A percentile compares a stretch with the other conserved stretches of the same genome.
These are phyloP conservation scores for Petroica traversi DNA, from an alignment of 2,113 vertebrate genomes.

Conservation along the genomic window DNA sequence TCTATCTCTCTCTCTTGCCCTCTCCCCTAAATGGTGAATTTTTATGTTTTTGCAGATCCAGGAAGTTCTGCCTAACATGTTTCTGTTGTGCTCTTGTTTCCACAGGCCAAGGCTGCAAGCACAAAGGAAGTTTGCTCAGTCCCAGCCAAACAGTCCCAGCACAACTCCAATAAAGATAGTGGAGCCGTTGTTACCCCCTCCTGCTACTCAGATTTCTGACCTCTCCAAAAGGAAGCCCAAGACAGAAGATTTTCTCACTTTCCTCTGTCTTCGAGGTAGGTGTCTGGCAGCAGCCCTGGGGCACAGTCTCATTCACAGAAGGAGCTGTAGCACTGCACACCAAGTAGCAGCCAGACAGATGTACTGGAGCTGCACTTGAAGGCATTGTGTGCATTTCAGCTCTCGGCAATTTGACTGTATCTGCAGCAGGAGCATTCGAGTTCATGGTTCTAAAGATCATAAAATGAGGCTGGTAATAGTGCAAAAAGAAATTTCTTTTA, in stretches of 20 bases:
- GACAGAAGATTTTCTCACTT: constrained; percentile 99
- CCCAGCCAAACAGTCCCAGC: constrained; percentile 98
- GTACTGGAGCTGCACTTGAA: not conserved
- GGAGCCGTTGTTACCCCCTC: constrained; percentile 86
- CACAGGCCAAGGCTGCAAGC: constrained; percentile 95
- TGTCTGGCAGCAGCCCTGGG: not conserved
- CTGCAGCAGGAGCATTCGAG: not conserved
- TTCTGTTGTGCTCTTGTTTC: constrained; percentile 37
- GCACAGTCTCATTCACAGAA: not conserved
- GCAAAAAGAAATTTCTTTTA: not conserved
- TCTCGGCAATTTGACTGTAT: not conserved
- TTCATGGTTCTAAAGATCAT: not conserved
- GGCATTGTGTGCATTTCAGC: not conserved
- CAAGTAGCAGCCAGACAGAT: not conserved
- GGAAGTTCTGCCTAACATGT: not conserved
- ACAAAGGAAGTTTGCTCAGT: constrained; percentile 99
- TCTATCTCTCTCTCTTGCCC: no score
- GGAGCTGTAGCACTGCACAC: accelerated
- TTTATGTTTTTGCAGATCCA: not conserved
- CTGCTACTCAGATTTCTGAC: constrained; percentile 91
- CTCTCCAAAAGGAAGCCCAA: constrained; percentile 98
- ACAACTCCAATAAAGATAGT: constrained; percentile 96
- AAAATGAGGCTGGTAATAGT: not conserved
- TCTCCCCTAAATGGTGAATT: not conserved
- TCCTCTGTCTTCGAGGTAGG: constrained; percentile 98